Conservation (phyloP, 2,888 invertebrate genomes). For the Neoascia interrupta region DNA sequence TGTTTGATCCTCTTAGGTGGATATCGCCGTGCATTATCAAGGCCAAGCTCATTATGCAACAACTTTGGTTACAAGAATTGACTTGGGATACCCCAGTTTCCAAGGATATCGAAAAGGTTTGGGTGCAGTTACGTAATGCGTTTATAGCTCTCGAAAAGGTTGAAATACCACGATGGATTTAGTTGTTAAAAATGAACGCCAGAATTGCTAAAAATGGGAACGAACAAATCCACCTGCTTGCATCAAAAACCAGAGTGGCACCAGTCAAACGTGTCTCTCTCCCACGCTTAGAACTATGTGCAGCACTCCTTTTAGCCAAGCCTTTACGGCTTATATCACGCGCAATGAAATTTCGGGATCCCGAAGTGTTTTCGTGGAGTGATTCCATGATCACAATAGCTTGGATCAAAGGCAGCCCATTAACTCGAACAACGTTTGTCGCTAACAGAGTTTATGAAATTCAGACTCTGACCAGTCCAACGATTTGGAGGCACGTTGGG, state of each 20-base stretch:
- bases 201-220: not conserved
- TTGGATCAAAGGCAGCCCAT: not conserved
- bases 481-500: not conserved
- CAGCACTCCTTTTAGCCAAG: not conserved
- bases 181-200: not conserved
- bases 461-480: not conserved
- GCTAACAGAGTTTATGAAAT: slow-evolving; percentile 9
- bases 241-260: not conserved
- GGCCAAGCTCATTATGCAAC: slow-evolving; percentile 59
- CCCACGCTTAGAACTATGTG: slow-evolving; percentile 6
- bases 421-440: not conserved
- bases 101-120: slow-evolving; percentile 13
- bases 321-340: not conserved
- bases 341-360: not conserved
- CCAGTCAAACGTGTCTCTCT: not conserved
- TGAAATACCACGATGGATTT: not conserved
- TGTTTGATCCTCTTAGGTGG: slow-evolving; percentile 64
- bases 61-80: slow-evolving; percentile 45
- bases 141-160: slow-evolving; percentile 14
- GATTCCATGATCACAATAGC: slow-evolving; percentile 1
- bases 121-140: slow-evolving; percentile 29
- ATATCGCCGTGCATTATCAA: slow-evolving; percentile 48
- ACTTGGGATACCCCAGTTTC: slow-evolving; percentile 49
- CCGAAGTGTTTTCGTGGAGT: not conserved
- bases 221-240: not conserved